Base-by-base conservation (phyloP, 2,113 vertebrate species). In the Elgaria multicarinata region DNA sequence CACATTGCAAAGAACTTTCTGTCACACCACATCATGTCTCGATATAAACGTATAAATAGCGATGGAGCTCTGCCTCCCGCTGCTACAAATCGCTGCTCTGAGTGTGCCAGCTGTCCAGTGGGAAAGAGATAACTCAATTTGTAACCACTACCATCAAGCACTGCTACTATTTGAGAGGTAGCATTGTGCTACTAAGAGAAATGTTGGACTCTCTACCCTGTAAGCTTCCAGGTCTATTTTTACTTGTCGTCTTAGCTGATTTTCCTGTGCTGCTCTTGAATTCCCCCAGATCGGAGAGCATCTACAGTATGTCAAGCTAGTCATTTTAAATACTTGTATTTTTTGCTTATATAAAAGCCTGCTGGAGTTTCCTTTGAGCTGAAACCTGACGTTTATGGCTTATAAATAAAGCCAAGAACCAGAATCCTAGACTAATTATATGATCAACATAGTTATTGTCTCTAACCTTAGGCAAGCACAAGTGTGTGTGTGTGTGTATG, bases 261-360 rank as follows among this genome's bases (percentile, higher is more conserved):
- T 64, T 31, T 39, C 14, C 13, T 31, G 26, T 77, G 16, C 22
- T 77, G 9, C 44, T 24, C 26, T 78, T n/a, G 31, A n/a, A 9
- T 67, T n/a, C 26, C 31, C 33, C n/a, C 20, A 74, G 83, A 36
- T 31, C 24, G 28, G n/a, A 39, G 77, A 26, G 46, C 46, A 39
- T 87, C 42, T 67, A n/a, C n/a, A n/a, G n/a, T n/a, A 90, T 92
- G 93, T 94, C 67, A 91, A 33, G n/a, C 36, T 87, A 86, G 31
- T 87, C 87, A 86, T 90, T 92, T 82, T 24, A 53, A 75, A 91
- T 93, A 91, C 82, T 75, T 67, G 1, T 64, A 88, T 92, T 91
- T 55, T n/a, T 53, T 93, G 77, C 86, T 58, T 50, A 18, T 75
- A 44, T 69, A 77, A 44, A 91, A 31, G 58, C 6, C 55, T 66